Evolutionary conservation across 2,797 vertebrate genomes (phyloP).

Genomic region (Sphaeramia orbicularis): DNA sequence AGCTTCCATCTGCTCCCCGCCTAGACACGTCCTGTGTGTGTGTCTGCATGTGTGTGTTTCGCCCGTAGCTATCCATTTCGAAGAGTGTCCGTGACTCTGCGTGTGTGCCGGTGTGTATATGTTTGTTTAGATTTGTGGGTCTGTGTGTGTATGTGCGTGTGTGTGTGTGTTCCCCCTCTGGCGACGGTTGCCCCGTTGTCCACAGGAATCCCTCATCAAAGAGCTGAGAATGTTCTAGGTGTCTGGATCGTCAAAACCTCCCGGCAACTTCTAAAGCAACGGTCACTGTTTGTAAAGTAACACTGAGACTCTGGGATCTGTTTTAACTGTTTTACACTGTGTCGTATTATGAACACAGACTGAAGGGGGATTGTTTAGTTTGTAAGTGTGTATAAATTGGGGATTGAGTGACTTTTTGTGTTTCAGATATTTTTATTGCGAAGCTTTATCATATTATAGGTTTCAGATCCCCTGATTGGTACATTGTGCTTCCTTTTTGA

Average conservation of each 20-base stretch:
- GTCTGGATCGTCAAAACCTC: slow-evolving; percentile 68
- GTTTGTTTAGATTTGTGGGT: slow-evolving; percentile 61
- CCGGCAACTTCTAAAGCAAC: slow-evolving; percentile 55
- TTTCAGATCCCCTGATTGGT: no score
- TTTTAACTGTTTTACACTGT: background rate
- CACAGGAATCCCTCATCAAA: slow-evolving; percentile 77
- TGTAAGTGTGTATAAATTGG: no score
- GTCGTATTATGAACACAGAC: no score
- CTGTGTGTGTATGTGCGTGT: slow-evolving; percentile 35
- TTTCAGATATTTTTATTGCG: no score
- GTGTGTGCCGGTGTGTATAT: slow-evolving; percentile 57
- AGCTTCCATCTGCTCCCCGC: slow-evolving; percentile 78
- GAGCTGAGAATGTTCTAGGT: slow-evolving; percentile 64
- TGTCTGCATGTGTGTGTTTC: slow-evolving; percentile 34
- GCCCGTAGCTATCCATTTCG: slow-evolving; percentile 66
- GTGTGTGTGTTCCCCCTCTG: slow-evolving; percentile 60
- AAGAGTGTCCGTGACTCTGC: slow-evolving; percentile 44
- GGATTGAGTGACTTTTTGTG: no score
- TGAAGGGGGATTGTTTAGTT: no score
- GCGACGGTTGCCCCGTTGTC: slow-evolving; percentile 66
- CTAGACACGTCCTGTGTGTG: slow-evolving; percentile 73
- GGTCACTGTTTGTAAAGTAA: slow-evolving; percentile 28
- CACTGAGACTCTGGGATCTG: slow-evolving; percentile 14
- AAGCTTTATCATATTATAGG: no score
- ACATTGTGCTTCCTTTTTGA: no score